Base-by-base conservation (phyloP, 2,888 invertebrate species). In the Argyresthia goedartella region DNA sequence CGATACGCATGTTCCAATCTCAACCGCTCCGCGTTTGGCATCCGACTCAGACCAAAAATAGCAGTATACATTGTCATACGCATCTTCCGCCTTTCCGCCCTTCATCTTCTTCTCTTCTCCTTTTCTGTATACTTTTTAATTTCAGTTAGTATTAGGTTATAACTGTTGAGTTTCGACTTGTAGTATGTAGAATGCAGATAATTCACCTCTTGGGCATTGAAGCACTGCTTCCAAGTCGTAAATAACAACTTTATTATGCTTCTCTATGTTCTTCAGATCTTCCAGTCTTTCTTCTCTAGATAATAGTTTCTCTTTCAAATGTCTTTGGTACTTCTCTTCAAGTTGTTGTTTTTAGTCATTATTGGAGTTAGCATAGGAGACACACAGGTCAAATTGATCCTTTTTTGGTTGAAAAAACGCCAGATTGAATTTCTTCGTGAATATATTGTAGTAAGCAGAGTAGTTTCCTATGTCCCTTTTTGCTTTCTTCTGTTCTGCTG, bases 31-130 rank as follows among this genome's bases (percentile, higher is more conserved):
- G 49, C 63, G 55, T 58, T 66, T 61, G 54, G 60, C 64, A 56
- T 67, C 62, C 35, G 54, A 56, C 52, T 68, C 64, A 14, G 58
- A 53, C 63, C 65, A 67, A 57, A 66, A 66, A 56, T 60, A 67
- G 52, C 64, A 65, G 35, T 52, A 43, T 13, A 52, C 48, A 14
- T 52, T 49, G n/a, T 50, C 41, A 36, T 43, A 53, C 6, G 50
- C 25, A 25, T 25, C 25, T 25, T 25, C 25, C 25, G 25, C 25
- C 25, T 6, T 25, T 25, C 6, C 6, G 25, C 25, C 25, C 25
- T 25, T 25, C 25, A 4, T 25, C 25, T 25, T 25, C 3, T 25
- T 25, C 25, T 25, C 25, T 25, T 25, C 25, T 25, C 25, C 25
- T 25, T 25, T 25, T 25, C 25, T 25, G 25, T 25, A 25, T 25